Evolutionary conservation across 2,797 vertebrate species (phyloP).

Genomic region (Rhincodon typus): DNA sequence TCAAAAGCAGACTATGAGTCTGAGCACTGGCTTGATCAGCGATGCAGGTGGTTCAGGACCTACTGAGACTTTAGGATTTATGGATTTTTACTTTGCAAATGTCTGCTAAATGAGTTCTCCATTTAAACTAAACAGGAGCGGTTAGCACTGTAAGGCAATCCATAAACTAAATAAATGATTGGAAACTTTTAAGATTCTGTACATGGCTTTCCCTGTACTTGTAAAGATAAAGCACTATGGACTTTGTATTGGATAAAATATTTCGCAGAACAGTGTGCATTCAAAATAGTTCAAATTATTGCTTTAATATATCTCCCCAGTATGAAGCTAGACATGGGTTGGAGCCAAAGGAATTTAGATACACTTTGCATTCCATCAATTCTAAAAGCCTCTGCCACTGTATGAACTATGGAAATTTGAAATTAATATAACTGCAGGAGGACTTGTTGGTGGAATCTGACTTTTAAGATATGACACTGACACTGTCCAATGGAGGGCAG

Average conservation of each 20-base stretch:
- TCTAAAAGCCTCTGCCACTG: not conserved
- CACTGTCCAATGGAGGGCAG: constrained; percentile 26
- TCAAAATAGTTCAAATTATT: not conserved
- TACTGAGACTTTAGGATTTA: not conserved
- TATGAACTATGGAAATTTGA: not conserved
- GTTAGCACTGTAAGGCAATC: not conserved
- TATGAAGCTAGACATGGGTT: not conserved
- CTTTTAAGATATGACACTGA: not conserved
- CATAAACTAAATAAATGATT: not conserved
- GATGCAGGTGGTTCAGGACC: not conserved
- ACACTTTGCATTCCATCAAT: not conserved
- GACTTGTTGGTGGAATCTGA: too few relatives aligned
- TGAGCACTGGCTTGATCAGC: not conserved
- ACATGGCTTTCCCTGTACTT: not conserved
- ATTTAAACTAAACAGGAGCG: not conserved
- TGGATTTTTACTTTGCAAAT: not conserved
- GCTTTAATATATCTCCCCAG: not conserved
- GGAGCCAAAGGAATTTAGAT: not conserved
- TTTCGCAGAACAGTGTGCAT: not conserved
- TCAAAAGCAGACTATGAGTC: not conserved
- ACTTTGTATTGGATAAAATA: not conserved
- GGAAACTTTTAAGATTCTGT: not conserved
- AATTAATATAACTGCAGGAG: not conserved
- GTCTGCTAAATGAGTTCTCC: not conserved
- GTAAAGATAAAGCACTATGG: not conserved